These are phyloP conservation scores for Mugil cephalus DNA, from an alignment of 2,113 vertebrate species.

Conservation along the genomic window DNA sequence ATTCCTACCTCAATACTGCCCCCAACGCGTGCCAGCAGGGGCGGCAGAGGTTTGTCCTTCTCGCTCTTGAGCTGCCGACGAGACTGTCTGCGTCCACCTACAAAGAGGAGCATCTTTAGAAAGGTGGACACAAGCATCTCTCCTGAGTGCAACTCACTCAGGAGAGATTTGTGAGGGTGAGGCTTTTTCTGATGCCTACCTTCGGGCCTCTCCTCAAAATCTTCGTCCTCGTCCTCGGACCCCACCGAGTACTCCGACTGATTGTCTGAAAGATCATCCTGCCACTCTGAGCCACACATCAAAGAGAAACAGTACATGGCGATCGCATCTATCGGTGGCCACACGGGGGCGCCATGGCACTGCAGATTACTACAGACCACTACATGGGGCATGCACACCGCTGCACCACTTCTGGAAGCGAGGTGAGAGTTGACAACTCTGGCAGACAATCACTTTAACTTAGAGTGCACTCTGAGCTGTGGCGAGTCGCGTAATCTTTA, in stretches of 20 bases:
- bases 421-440: slow-evolving; percentile 52
- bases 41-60: slow-evolving; percentile 95
- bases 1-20: slow-evolving; percentile 98
- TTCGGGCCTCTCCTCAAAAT: slow-evolving; percentile 97
- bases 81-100: slow-evolving; percentile 94
- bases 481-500: slow-evolving; percentile 28
- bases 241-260: slow-evolving; percentile 98
- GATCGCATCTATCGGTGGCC: slow-evolving; percentile 76
- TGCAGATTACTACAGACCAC: slow-evolving; percentile 77
- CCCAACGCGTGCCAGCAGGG: slow-evolving; percentile 94
- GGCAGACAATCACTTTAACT: slow-evolving; percentile 53
- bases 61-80: slow-evolving; percentile 95
- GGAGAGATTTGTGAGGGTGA: background rate
- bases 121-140: background rate
- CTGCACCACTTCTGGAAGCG: slow-evolving; percentile 22
- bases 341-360: slow-evolving; percentile 78
- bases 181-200: slow-evolving; percentile 78
- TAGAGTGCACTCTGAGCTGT: slow-evolving; percentile 48
- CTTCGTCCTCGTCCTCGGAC: slow-evolving; percentile 98
- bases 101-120: slow-evolving; percentile 12
- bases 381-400: slow-evolving; percentile 52
- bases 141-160: background rate
- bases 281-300: slow-evolving; percentile 93
- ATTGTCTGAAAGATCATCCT: slow-evolving; percentile 97
- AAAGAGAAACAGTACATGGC: slow-evolving; percentile 82